Conservation (phyloP, 2,888 invertebrate species). For the Dryomyza anilis region DNA sequence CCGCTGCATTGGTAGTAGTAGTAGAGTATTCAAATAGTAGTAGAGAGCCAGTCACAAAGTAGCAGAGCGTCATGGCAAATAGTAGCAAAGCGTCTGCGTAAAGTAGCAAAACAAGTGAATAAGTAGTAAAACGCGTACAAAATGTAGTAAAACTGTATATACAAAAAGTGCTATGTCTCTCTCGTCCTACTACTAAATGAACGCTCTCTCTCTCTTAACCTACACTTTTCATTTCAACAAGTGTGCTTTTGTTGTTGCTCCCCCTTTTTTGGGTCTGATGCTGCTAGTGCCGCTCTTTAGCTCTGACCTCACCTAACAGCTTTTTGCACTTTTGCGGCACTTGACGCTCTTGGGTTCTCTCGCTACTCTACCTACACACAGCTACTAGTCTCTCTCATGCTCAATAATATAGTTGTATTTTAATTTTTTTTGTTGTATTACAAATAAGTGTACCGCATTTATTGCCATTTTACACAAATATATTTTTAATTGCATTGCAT, state of each 20-base stretch:
- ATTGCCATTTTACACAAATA: too few species aligned
- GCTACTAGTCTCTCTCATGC: too few species aligned
- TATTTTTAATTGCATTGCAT: not conserved
- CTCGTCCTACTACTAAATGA: not conserved
- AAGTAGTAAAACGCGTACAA: too few species aligned
- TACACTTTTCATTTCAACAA: slow-evolving; percentile 51
- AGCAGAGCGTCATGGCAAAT: too few species aligned
- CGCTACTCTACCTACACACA: too few species aligned
- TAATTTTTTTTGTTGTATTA: too few species aligned
- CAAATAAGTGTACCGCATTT: too few species aligned
- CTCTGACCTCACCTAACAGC: too few species aligned
- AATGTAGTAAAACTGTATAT: too few species aligned
- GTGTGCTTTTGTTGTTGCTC: slow-evolving; percentile 51
- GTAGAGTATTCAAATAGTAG: slow-evolving; percentile 13
- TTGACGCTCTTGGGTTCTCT: not conserved
- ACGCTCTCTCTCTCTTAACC: slow-evolving; percentile 4
- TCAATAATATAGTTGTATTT: too few species aligned
- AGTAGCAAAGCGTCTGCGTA: not conserved
- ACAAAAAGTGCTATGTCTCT: too few species aligned
- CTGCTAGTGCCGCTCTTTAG: not conserved
- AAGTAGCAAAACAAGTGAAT: not conserved
- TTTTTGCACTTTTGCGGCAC: not conserved
- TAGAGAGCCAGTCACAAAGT: slow-evolving; percentile 4
- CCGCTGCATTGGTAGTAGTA: slow-evolving; percentile 16
- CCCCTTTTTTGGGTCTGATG: not conserved